These are phyloP conservation scores for Cynopterus brachyotis DNA, from an alignment of 2,113 vertebrate species.

Conservation along the genomic window DNA sequence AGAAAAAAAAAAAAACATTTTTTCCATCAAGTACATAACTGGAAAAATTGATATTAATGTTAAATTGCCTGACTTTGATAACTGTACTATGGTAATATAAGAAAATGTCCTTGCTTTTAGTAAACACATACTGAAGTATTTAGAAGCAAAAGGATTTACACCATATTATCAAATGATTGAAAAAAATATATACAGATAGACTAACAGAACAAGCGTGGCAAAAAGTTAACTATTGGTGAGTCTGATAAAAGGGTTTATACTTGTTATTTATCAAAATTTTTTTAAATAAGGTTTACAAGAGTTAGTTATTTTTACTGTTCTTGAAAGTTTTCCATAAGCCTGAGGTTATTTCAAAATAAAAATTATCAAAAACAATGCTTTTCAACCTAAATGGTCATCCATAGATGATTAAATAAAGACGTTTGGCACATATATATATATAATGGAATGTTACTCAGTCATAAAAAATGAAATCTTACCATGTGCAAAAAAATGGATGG, in stretches of 20 bases:
- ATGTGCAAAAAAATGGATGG: too few relatives aligned
- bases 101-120: not conserved
- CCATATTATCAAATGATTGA: not conserved
- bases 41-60: not conserved
- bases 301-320: not conserved
- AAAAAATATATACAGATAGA: not conserved
- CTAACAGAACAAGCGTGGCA: not conserved
- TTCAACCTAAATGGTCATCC: too few relatives aligned
- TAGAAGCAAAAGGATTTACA: not conserved
- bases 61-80: not conserved
- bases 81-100: not conserved
- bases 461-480: too few relatives aligned
- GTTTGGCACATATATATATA: too few relatives aligned
- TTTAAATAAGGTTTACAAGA: not conserved
- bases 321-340: not conserved
- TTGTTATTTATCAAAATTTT: not conserved
- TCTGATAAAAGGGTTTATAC: not conserved
- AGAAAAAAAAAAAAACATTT: not conserved
- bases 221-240: not conserved
- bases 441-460: too few relatives aligned
- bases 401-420: too few relatives aligned
- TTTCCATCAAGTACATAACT: not conserved
- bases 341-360: not conserved
- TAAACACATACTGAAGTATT: not conserved
- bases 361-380: slow-evolving; percentile 6